phyloP scores from a whole-genome alignment of 2,113 vertebrate species.

The Polypterus bichir region DNA sequence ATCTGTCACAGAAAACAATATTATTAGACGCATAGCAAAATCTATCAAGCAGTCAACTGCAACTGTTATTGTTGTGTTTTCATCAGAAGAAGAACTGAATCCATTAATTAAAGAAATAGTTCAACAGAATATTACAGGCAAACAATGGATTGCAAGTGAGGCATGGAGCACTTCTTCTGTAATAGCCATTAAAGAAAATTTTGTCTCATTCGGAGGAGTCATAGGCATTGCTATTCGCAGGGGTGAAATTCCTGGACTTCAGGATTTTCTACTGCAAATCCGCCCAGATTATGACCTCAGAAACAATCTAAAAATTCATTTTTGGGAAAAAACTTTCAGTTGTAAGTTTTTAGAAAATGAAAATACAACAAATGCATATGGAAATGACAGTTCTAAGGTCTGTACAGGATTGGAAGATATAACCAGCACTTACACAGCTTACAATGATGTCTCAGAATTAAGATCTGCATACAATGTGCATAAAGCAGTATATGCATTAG shows the following conservation, averaged over 20 bases:
- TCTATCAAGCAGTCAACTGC: constrained; percentile 5
- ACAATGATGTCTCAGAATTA: constrained; percentile 2
- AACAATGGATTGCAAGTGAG: constrained; percentile 11
- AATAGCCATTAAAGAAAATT: neutral
- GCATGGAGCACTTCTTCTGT: constrained; percentile 6
- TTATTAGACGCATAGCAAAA: neutral
- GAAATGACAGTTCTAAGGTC: neutral
- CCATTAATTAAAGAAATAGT: constrained; percentile 5
- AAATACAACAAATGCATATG: neutral
- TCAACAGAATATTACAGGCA: constrained; percentile 6
- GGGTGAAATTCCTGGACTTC: neutral
- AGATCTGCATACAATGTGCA: neutral
- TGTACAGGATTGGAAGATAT: constrained; percentile 3
- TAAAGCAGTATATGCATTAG: too few relatives aligned
- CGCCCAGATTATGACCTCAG: neutral
- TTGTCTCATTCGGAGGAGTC: neutral
- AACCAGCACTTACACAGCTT: neutral
- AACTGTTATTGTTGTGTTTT: constrained; percentile 4
- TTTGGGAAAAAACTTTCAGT: constrained; percentile 6
- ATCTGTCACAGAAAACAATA: neutral
- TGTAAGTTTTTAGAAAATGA: neutral
- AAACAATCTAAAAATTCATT: neutral
- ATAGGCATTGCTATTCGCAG: constrained; percentile 8
- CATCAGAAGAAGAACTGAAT: constrained; percentile 1
- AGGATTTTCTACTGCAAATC: constrained; percentile 2